These are phyloP conservation scores for Cynodonichthys magdalenae DNA, from an alignment of 2,797 vertebrate species.

Conservation along the genomic window DNA sequence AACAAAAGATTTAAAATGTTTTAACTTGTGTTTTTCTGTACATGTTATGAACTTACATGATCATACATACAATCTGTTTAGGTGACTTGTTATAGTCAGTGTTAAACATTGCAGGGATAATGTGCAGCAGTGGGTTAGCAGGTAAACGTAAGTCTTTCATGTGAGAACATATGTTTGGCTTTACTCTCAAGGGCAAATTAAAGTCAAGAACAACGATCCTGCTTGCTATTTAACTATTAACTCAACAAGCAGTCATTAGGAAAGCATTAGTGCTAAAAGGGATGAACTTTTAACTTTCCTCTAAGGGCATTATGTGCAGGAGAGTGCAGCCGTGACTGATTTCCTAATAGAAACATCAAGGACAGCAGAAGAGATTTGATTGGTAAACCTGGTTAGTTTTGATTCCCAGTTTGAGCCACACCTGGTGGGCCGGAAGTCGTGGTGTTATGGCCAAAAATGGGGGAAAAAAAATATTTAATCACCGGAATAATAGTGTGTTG, in stretches of 20 bases:
- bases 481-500: conserved; percentile 17
- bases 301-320: conserved; percentile 42
- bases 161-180: conserved; percentile 71
- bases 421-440: conserved; percentile 37
- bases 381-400: conserved; percentile 33
- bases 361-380: conserved; percentile 39
- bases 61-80: conserved; percentile 15
- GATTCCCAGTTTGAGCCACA: conserved; percentile 30
- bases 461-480: conserved; percentile 27
- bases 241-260: conserved; percentile 75
- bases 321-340: conserved; percentile 37
- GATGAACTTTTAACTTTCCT: conserved; percentile 74
- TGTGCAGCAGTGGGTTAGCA: conserved; percentile 42
- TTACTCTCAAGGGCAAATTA: conserved; percentile 59
- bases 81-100: conserved; percentile 14
- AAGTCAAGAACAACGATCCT: conserved; percentile 57
- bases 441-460: conserved; percentile 5
- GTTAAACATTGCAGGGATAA: conserved; percentile 14
- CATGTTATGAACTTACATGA: conserved; percentile 17
- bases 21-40: conserved; percentile 31
- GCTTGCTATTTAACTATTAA: conserved; percentile 74
- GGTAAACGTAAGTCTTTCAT: conserved; percentile 69
- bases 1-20: conserved; percentile 30
- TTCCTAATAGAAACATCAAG: conserved; percentile 48
- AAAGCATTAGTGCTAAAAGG: conserved; percentile 73